Conservation (phyloP, 2,797 vertebrate genomes). For the Anguilla obscura region DNA sequence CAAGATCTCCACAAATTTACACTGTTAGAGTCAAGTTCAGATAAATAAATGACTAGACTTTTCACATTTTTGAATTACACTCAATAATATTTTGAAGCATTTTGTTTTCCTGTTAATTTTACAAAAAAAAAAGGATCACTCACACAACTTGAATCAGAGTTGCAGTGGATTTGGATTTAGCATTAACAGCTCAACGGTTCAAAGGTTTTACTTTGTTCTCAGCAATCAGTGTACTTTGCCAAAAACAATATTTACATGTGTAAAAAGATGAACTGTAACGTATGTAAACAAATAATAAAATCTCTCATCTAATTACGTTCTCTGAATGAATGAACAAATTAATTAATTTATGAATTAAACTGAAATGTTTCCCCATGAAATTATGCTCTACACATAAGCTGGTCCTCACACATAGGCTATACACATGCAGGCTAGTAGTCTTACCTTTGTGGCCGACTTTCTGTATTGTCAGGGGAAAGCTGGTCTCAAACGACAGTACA, state of each 20-base stretch:
- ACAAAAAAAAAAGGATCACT: neutral
- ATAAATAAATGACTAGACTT: conserved; percentile 32
- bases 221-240: neutral
- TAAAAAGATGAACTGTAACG: neutral
- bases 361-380: neutral
- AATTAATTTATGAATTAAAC: neutral
- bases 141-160: conserved; percentile 1
- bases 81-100: neutral
- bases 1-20: neutral
- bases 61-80: neutral
- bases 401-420: neutral
- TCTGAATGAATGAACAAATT: neutral
- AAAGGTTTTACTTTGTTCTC: neutral
- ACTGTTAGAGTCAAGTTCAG: neutral
- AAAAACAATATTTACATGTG: neutral
- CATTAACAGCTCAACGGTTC: conserved; percentile 11
- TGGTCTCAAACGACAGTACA: neutral
- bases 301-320: neutral
- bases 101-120: neutral
- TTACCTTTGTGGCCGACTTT: conserved; percentile 12
- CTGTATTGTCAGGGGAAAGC: neutral
- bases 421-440: neutral
- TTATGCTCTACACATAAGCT: neutral
- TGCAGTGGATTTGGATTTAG: neutral
- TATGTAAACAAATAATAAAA: neutral